phyloP scores from a whole-genome alignment of 2,888 invertebrate species.

The Drosophila mettleri region DNA sequence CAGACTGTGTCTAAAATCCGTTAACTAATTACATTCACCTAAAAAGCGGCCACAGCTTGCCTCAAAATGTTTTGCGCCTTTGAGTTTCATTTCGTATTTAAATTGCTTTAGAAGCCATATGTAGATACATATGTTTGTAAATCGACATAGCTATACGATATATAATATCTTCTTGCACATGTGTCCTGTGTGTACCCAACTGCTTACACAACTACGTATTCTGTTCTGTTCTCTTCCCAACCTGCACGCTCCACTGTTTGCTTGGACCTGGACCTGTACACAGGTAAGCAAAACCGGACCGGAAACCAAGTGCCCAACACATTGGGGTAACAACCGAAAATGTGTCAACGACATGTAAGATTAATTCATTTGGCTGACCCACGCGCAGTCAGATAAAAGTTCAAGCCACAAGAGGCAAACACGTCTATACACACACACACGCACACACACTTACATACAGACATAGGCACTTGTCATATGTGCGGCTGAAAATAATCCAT shows the following conservation, averaged over 20 bases:
- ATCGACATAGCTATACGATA: constrained; percentile 10
- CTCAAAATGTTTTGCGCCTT: constrained; percentile 77
- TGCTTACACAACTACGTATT: constrained; percentile 41
- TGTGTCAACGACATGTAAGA: constrained; percentile 84
- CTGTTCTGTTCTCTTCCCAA: constrained; percentile 54
- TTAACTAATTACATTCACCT: constrained; percentile 70
- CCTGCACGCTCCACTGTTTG: constrained; percentile 19
- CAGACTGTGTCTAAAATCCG: constrained; percentile 68
- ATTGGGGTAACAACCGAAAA: constrained; percentile 60
- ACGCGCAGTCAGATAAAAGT: constrained; percentile 26
- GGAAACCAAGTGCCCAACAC: constrained; percentile 64
- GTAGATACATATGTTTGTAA: constrained; percentile 29
- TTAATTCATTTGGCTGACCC: constrained; percentile 66
- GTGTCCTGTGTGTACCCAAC: constrained; percentile 14
- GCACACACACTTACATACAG: neutral
- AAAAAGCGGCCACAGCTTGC: constrained; percentile 67
- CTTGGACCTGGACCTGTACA: constrained; percentile 31
- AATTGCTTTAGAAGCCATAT: constrained; percentile 47
- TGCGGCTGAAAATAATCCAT: no score
- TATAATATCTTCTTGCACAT: constrained; percentile 10
- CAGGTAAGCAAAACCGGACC: constrained; percentile 79
- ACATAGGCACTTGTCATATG: neutral
- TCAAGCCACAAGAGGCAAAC: constrained; percentile 28
- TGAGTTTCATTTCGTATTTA: constrained; percentile 63
- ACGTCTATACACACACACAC: neutral